Conservation (phyloP, 2,888 invertebrate genomes). For the Plebejus anna region DNA sequence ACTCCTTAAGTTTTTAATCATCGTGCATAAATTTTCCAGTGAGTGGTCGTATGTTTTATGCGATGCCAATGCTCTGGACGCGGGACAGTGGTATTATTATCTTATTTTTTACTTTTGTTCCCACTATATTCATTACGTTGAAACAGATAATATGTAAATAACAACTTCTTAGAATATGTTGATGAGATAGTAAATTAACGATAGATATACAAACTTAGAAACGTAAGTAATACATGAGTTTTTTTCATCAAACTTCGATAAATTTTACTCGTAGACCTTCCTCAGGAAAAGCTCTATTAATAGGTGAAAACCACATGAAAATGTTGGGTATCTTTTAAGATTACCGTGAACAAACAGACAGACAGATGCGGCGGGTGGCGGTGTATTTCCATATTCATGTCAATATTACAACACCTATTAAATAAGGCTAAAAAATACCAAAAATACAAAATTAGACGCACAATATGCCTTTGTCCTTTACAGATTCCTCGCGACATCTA, state of each 20-base stretch:
- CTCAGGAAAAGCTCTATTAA: background rate
- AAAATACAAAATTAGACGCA: background rate
- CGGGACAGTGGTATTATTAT: slow-evolving; percentile 15
- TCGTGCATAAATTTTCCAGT: slow-evolving; percentile 26
- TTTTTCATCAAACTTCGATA: background rate
- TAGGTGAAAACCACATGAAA: background rate
- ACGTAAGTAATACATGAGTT: background rate
- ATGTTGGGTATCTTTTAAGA: background rate
- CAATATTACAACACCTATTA: background rate
- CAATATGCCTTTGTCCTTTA: background rate
- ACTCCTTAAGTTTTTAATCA: slow-evolving; percentile 13
- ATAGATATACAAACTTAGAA: background rate
- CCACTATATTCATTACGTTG: background rate
- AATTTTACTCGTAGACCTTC: background rate
- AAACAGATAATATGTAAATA: background rate
- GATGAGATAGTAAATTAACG: background rate
- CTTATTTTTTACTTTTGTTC: background rate
- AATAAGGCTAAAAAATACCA: background rate
- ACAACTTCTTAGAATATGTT: background rate
- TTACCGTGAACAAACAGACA: background rate
- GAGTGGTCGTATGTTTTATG: slow-evolving; percentile 30
- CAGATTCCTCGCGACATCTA: background rate
- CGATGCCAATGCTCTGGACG: slow-evolving; percentile 27
- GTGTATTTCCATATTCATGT: background rate
- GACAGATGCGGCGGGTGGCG: background rate